Conservation (phyloP, 2,113 vertebrate genomes). For the Pheucticus melanocephalus region DNA sequence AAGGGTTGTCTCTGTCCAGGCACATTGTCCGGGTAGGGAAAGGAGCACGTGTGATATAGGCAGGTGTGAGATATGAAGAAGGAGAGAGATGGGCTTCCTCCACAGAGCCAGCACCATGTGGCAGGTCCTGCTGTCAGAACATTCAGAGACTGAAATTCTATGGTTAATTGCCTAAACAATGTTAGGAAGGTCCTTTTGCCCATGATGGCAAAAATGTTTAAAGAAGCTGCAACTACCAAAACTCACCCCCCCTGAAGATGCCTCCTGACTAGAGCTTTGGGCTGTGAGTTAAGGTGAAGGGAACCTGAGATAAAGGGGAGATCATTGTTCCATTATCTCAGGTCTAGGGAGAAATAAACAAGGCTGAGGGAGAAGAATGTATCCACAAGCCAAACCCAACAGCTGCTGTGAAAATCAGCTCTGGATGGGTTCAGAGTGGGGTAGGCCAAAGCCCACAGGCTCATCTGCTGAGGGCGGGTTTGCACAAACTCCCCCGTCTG, state of each 20-base stretch:
- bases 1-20: background rate
- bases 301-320: background rate
- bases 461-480: background rate
- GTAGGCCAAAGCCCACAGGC: background rate
- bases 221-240: background rate
- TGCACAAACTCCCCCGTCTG: fast-evolving
- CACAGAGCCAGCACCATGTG: fast-evolving
- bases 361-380: background rate
- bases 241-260: background rate
- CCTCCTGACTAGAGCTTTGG: background rate
- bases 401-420: background rate
- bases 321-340: background rate
- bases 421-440: background rate
- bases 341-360: background rate
- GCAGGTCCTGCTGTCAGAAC: background rate
- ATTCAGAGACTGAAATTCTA: background rate
- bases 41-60: background rate
- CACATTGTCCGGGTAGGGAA: background rate
- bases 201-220: background rate
- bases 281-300: background rate
- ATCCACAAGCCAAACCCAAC: background rate
- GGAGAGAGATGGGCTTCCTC: background rate
- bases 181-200: background rate
- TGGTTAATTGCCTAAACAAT: background rate
- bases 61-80: background rate